Evolutionary conservation across 2,888 invertebrate genomes (phyloP).

Genomic region (Harmothoe impar): DNA sequence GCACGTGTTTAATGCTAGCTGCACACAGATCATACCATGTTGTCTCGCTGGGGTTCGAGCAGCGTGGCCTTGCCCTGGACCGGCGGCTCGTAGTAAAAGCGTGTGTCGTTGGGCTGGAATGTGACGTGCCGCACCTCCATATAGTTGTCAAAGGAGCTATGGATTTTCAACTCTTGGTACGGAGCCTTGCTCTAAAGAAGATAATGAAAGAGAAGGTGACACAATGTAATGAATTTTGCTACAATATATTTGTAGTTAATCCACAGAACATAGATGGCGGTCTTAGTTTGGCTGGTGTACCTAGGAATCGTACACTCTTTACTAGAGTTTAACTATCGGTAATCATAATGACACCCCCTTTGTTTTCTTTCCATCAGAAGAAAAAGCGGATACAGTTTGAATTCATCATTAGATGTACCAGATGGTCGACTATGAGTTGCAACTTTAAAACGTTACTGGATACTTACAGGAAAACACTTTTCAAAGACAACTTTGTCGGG

Average conservation of each 20-base stretch:
- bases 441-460: no score
- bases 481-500: slow-evolving; percentile 89
- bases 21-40: slow-evolving; percentile 54
- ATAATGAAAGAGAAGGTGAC: not conserved
- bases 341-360: no score
- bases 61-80: slow-evolving; percentile 76
- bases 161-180: slow-evolving; percentile 90
- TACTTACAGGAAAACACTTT: slow-evolving; percentile 91
- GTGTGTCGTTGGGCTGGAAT: slow-evolving; percentile 87
- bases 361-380: no score
- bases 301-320: no score
- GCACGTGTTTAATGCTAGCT: no score
- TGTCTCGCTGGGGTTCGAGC: slow-evolving; percentile 78
- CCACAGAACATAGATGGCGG: no score
- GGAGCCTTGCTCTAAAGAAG: slow-evolving; percentile 89
- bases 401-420: no score
- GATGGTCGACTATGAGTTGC: no score
- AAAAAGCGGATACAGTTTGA: no score
- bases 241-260: no score
- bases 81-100: slow-evolving; percentile 85
- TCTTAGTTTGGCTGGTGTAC: no score
- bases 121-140: slow-evolving; percentile 90
- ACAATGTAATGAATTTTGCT: not conserved
- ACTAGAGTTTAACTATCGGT: no score
- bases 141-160: slow-evolving; percentile 91